Base-by-base conservation (phyloP, 2,797 vertebrate genomes). In the Melanotaenia pygmaea region DNA sequence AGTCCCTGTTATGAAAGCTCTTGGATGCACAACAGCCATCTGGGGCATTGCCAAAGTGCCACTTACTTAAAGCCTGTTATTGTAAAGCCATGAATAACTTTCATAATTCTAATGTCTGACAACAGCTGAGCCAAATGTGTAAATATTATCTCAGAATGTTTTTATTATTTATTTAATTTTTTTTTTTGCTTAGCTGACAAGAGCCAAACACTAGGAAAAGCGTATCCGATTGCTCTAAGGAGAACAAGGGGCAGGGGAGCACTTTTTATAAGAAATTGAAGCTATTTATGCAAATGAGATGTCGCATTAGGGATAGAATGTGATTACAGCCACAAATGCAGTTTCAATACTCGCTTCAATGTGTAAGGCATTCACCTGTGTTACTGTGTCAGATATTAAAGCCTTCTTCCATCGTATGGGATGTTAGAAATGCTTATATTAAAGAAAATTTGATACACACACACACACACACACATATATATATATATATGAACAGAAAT, bases 11-110 rank as follows among this genome's bases (percentile, higher is more conserved):
- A 51, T 64, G 75, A 65, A 70, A 67, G 67, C 61, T 82, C 66
- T 58, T 61, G 26, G 75, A 76, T 57, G 63, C 60, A 76, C 76
- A 60, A 2, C 1, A n/a, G 71, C 81, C 84, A 89, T 85, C 81
- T 88, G 84, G 76, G 79, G 12, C 51, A 1, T 58, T 59, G 34
- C 54, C 20, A 38, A 61, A 62, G 70, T 61, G 32, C 26, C 3
- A 81, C 66, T 56, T 70, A 65, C 51, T 34, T n/a, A 61, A 66
- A 71, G 75, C 69, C 54, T 56, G 63, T 77, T 79, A 72, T 61
- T 24, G 12, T 32, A 45, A 53, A 16, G 18, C 45, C 32, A 28
- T 83, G 74, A 84, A 78, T 71, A 22, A 68, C 74, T 76, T 71
- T 64, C 9, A 9, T 7, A n/a, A 43, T 71, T 80, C 83, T 60